Evolutionary conservation across 1,140 invertebrate species (phyloP), one percentile per base, ranked within the genome.

Genomic region (Psilanteris sp.): DNA sequence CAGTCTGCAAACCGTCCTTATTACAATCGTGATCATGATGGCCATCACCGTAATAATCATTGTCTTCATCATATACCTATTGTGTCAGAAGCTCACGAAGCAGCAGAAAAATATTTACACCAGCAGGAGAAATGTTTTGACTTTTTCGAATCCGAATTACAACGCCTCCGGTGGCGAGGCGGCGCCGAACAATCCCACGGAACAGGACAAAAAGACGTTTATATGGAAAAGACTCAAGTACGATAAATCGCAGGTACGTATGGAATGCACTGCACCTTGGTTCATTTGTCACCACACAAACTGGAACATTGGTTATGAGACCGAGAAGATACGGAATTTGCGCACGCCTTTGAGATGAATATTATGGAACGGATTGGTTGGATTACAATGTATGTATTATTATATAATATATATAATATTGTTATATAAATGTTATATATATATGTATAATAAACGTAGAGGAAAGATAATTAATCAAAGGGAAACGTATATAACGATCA

Each of bases 131-230:
- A 92, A 91, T 29, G 91, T 93, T 0, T 83, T 94, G 41, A 94
- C 93, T 0, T 95, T 94, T 82, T 92, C 93, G 1, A 95, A 95
- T 89, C 94, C 94, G 0, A 94, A 94, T 78, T 95, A 95, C 78
- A 93, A 92, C 74, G 90, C 91, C n/a, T 91, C 92, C 0, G 76
- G 78, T 18, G 87, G 84, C 54, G 84, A 87, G 9, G 24, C 81
- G 2, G 81, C 75, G 10, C 64, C 81, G 3, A 24, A 61, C 8
- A 83, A 79, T 68, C 29, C 74, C 0, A 70, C 64, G 6, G 77
- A 74, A 1, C 75, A 86, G 14, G 92, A 93, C 50, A 91, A 91
- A 52, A 92, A 91, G 59, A 89, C 91, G 4, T 92, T 91, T 59
- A 90, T 92, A 18, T 94, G 92, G 92, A 92, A 92, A 79, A 88